Evolutionary conservation across 64 coral and sea anemone species (phyloP).

Genomic region (Stichodactyla mertensii): DNA sequence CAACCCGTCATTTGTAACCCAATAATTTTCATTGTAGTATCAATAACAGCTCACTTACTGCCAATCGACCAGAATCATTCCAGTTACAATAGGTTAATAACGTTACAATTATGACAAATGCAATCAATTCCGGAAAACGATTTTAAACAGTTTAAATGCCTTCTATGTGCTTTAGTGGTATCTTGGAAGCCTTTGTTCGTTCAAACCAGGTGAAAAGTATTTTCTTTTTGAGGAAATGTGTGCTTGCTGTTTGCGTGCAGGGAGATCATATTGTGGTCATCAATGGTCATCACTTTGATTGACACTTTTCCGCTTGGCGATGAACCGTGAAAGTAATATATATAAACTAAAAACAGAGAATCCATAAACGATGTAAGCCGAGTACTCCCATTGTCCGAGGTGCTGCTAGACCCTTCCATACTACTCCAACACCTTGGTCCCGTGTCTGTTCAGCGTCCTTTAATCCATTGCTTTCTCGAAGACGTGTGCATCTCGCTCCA

Average conservation of each 20-base stretch:
- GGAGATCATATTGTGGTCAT: background rate
- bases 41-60: background rate
- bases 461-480: background rate
- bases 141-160: background rate
- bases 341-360: constrained; percentile 1
- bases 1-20: constrained; percentile 7
- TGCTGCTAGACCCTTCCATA: background rate
- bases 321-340: background rate
- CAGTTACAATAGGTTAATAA: background rate
- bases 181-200: background rate
- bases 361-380: background rate
- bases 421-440: background rate
- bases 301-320: background rate
- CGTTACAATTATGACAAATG: background rate
- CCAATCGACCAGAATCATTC: background rate
- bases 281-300: constrained; percentile 14
- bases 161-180: background rate
- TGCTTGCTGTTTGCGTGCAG: background rate
- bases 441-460: background rate
- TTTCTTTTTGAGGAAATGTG: background rate
- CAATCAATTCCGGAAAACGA: background rate
- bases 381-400: background rate
- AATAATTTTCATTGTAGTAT: constrained; percentile 7
- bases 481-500: background rate
- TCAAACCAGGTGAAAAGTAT: background rate